These are phyloP conservation scores for Gastrophryne carolinensis DNA, from an alignment of 2,797 vertebrate species.

Conservation along the genomic window DNA sequence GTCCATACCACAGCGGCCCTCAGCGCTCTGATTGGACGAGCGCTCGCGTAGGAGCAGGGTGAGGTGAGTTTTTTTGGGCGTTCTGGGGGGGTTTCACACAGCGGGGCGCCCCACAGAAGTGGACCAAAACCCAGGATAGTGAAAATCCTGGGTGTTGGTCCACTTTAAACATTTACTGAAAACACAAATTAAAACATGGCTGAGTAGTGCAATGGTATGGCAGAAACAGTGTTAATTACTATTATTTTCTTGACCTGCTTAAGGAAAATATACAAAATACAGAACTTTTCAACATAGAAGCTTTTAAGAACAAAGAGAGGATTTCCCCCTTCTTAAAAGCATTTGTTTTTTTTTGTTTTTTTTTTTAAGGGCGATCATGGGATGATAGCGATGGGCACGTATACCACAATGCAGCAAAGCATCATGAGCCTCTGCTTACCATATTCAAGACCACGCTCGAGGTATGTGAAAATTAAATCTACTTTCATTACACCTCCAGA, in stretches of 20 bases:
- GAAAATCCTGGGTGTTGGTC: no score
- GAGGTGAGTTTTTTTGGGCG: no score
- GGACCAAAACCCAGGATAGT: no score
- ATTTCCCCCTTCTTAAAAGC: slow-evolving; percentile 49
- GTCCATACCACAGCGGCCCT: no score
- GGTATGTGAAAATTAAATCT: slow-evolving; percentile 56
- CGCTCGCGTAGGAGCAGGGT: no score
- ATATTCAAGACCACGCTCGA: slow-evolving; percentile 56
- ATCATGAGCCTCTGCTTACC: slow-evolving; percentile 59
- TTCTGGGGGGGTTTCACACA: no score
- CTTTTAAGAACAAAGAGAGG: slow-evolving; percentile 39
- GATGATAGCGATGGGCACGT: slow-evolving; percentile 41
- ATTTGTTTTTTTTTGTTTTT: slow-evolving; percentile 48
- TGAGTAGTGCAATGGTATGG: no score
- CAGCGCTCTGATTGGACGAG: no score
- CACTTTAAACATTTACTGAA: no score
- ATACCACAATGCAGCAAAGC: slow-evolving; percentile 31
- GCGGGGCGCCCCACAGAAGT: no score
- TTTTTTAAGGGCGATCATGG: slow-evolving; percentile 42
- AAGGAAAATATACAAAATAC: background rate
- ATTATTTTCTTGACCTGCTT: background rate
- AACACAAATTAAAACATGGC: no score
- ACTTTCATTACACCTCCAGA: background rate
- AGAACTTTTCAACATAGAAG: slow-evolving; percentile 20
- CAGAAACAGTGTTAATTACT: no score